These are phyloP conservation scores for Amphilophus citrinellus DNA, from an alignment of 2,113 vertebrate species.

Conservation along the genomic window DNA sequence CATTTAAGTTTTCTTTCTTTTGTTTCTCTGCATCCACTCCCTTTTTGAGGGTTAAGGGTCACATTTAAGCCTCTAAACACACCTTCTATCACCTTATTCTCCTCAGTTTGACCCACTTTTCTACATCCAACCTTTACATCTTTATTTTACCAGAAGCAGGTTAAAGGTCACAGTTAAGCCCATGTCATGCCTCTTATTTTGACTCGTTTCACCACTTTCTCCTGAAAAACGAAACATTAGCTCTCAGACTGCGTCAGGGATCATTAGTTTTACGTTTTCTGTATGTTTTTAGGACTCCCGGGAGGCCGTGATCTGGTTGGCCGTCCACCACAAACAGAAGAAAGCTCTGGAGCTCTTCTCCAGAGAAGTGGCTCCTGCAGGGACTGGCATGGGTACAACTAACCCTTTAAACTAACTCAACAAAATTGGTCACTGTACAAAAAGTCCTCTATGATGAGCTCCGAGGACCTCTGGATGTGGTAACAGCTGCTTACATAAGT, in stretches of 20 bases:
- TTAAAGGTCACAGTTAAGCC: neutral
- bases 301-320: conserved; percentile 88
- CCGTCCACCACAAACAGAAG: conserved; percentile 86
- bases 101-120: neutral
- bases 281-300: conserved; percentile 72
- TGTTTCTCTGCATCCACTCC: neutral
- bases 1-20: neutral
- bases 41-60: neutral
- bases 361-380: conserved; percentile 86
- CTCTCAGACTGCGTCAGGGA: neutral
- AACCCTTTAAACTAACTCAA: neutral
- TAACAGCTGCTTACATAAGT: neutral
- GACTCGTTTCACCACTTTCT: neutral
- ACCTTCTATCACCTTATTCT: neutral
- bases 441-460: neutral
- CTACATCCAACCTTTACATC: neutral
- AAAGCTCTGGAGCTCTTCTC: conserved; percentile 88
- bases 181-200: neutral
- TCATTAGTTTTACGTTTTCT: neutral
- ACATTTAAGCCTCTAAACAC: neutral
- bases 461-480: neutral
- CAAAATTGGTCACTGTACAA: neutral
- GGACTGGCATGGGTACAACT: conserved; percentile 87
- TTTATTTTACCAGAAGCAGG: neutral
- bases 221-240: neutral